A percentile compares a stretch with the other conserved stretches of the same genome.
Conservation (phyloP, 1,140 invertebrate genomes). For the Pseudoatta argentina region DNA sequence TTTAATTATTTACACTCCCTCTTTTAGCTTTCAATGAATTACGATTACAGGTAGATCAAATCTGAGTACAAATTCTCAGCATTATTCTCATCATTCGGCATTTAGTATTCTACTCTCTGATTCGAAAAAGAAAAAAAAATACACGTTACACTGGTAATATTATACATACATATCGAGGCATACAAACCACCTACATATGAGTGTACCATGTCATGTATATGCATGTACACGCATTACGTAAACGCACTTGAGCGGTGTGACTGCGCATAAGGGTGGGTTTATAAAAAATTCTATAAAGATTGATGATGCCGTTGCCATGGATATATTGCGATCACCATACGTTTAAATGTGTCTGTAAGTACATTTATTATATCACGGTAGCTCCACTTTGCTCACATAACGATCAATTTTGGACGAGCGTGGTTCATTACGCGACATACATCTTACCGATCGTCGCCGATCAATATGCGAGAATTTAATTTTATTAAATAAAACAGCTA, state of each 20-base stretch:
- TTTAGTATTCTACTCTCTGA: neutral
- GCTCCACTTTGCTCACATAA: constrained; percentile 44
- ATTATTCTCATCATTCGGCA: neutral
- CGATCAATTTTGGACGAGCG: constrained; percentile 47
- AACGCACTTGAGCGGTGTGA: constrained; percentile 73
- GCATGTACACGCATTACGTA: constrained; percentile 74
- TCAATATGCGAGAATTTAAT: constrained; percentile 1
- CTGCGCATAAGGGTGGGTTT: constrained; percentile 75
- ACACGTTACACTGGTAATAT: neutral
- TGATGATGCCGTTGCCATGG: constrained; percentile 74
- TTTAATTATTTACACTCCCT: neutral
- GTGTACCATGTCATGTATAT: constrained; percentile 62
- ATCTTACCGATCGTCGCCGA: constrained; percentile 28
- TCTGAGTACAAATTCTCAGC: neutral
- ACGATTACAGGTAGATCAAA: neutral
- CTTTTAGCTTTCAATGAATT: neutral
- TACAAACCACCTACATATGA: constrained; percentile 51
- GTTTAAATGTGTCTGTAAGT: constrained; percentile 67
- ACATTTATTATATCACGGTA: constrained; percentile 66
- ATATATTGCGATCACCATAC: constrained; percentile 71
- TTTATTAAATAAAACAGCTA: constrained; percentile 31
- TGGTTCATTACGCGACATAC: constrained; percentile 21
- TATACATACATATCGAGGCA: constrained; percentile 51
- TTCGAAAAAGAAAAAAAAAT: neutral
- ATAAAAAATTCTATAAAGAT: constrained; percentile 75